These are phyloP conservation scores for Acronicta psi DNA, from an alignment of 2,888 invertebrate species.

Conservation along the genomic window DNA sequence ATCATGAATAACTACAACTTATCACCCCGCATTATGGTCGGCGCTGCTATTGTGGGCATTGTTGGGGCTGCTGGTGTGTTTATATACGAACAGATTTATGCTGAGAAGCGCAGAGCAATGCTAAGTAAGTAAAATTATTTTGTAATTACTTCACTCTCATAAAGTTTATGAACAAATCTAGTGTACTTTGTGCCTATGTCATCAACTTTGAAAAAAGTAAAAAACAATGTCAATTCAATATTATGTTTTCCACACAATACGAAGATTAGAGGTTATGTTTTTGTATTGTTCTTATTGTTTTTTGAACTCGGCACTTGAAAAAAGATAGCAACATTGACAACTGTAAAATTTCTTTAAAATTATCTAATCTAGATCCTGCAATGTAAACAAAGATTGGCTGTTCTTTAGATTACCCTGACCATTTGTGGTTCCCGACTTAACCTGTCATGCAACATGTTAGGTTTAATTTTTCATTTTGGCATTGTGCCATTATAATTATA, in stretches of 20 bases:
- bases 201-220: no score
- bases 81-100: constrained; percentile 84
- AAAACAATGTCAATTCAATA: no score
- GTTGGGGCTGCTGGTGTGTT: constrained; percentile 86
- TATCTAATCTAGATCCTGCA: background rate
- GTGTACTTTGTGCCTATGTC: no score
- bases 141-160: background rate
- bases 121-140: constrained; percentile 71
- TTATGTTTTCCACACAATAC: constrained; percentile 23
- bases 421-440: no score
- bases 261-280: constrained; percentile 38
- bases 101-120: constrained; percentile 83
- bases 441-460: no score
- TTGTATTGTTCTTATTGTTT: constrained; percentile 32
- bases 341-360: constrained; percentile 7
- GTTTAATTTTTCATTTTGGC: no score
- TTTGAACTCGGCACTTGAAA: constrained; percentile 15
- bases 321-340: constrained; percentile 1
- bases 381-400: background rate
- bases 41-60: constrained; percentile 85
- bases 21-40: constrained; percentile 78
- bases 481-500: no score
- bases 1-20: constrained; percentile 62
- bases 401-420: no score
- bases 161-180: no score